Percentiles rank a stretch among this genome's conserved stretches.
These are phyloP conservation scores for Macrosiphum euphorbiae DNA, from an alignment of 2,888 invertebrate species.

Conservation along the genomic window DNA sequence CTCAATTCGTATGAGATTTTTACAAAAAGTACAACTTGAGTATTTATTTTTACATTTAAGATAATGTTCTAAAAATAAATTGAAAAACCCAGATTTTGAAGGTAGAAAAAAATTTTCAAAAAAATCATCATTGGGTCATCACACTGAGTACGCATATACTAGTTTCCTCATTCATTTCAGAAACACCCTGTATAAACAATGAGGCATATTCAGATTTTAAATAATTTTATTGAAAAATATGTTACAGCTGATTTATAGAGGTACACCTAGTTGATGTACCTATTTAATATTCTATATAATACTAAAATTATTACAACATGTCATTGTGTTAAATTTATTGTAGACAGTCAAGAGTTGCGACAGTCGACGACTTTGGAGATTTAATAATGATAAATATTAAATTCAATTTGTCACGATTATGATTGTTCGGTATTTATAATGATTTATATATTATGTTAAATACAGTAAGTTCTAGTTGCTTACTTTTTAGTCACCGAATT, in stretches of 20 bases:
- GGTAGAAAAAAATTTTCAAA: too few species aligned
- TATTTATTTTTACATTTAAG: too few species aligned
- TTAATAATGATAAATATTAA: slow-evolving; percentile 10
- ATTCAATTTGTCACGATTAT: slow-evolving; percentile 41
- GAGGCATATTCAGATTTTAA: background rate
- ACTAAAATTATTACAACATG: background rate
- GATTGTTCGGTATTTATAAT: slow-evolving; percentile 21
- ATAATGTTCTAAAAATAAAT: too few species aligned
- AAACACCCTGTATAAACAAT: background rate
- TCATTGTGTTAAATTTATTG: slow-evolving; percentile 17
- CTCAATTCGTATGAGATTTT: too few species aligned
- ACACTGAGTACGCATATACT: too few species aligned
- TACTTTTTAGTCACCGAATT: slow-evolving; percentile 5
- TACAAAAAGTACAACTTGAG: too few species aligned
- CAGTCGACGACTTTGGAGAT: background rate
- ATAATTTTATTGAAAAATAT: background rate
- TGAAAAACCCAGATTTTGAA: too few species aligned
- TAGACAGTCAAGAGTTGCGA: background rate
- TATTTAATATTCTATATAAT: background rate
- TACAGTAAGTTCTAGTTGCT: background rate
- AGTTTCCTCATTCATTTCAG: too few species aligned
- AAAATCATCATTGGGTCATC: too few species aligned
- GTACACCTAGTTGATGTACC: background rate
- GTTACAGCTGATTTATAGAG: background rate
- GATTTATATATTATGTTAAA: background rate